Conservation (phyloP, 2,797 vertebrate species). For the Cossypha dichroa region DNA sequence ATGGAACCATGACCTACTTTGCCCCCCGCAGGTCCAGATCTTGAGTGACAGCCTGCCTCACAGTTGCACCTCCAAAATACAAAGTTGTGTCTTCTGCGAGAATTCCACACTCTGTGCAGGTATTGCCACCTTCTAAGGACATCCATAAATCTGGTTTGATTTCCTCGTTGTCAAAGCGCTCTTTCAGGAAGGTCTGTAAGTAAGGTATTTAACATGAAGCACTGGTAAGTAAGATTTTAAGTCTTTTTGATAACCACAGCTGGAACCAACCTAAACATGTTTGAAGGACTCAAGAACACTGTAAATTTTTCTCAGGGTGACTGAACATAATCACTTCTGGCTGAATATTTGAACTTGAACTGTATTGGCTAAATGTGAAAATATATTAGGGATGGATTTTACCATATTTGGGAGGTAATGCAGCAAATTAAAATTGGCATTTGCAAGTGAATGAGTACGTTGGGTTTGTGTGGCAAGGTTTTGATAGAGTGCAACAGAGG, state of each 20-base stretch:
- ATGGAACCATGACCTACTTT: conserved; percentile 82
- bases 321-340: background rate
- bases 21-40: conserved; percentile 95
- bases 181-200: conserved; percentile 91
- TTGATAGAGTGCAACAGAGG: background rate
- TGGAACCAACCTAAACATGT: background rate
- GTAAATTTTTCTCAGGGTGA: background rate
- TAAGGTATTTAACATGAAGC: background rate
- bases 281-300: background rate
- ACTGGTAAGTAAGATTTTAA: background rate
- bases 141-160: conserved; percentile 90
- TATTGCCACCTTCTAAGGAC: conserved; percentile 91
- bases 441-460: background rate
- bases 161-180: conserved; percentile 95
- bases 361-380: background rate
- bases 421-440: background rate
- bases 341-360: background rate
- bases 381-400: background rate
- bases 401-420: background rate
- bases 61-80: conserved; percentile 90
- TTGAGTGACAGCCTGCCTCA: conserved; percentile 91
- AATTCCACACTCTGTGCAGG: conserved; percentile 93
- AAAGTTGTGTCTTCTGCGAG: conserved; percentile 93
- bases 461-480: background rate
- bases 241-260: background rate